Base-by-base conservation (phyloP, 2,113 vertebrate species). In the Orthochromis malagaraziensis region DNA sequence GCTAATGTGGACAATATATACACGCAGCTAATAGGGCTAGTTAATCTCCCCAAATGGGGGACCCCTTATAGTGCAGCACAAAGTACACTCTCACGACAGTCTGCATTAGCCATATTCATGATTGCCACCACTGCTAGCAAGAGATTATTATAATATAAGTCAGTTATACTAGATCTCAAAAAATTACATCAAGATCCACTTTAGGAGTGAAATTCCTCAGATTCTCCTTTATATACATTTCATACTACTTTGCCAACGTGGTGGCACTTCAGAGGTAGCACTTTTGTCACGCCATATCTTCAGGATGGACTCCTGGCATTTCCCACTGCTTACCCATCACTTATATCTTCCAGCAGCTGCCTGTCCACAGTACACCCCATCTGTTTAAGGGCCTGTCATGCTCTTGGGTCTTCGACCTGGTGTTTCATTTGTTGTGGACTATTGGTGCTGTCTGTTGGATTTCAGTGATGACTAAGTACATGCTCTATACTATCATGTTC, bases 1-100 rank as follows among this genome's bases (percentile, higher is more conserved):
- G 88, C 68, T 53, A 90, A 92, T 85, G 89, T 70, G 79, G 79
- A 88, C 73, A 79, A 89, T 42, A 81, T 54, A 84, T 21, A 68
- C 81, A 83, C 19, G 10, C 68, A 73, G 70, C 75, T 77, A 77
- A 77, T 77, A 31, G 42, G 70, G 70, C 42, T 75, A 11, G 70
- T 75, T 49, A 75, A 75, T 75, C 24, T 75, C 42, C 24, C 42
- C 77, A 83, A 92, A 91, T 51, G 51, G 57, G 81, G 80, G 81
- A 29, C 42, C 86, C 33, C 55, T 90, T 75, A 75, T 12, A 75
- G 21, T 31, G 42, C 24, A 31, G 40, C 40, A 47, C 40, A 11
- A 75, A 47, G 33, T 42, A 70, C n/a, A 68, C 60, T 65, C 19
- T 68, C n/a, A 68, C 7, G 3, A 68, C 63, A 70, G 35, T 1